These are phyloP conservation scores for Lepidotrigona ventralis DNA, from an alignment of 1,140 invertebrate genomes.

Conservation along the genomic window DNA sequence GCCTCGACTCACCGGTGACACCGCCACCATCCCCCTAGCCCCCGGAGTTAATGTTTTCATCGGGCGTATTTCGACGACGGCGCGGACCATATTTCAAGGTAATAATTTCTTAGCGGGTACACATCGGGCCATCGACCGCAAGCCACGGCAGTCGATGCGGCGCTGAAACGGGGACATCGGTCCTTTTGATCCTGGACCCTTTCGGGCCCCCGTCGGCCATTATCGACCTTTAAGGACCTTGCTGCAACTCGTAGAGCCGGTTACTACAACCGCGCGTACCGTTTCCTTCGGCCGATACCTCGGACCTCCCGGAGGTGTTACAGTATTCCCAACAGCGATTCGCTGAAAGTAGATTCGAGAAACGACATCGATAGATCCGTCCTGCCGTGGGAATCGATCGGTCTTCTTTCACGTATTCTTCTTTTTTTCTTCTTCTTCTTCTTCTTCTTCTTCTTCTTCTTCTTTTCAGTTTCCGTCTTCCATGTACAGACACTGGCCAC, in stretches of 20 bases:
- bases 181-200: slow-evolving; percentile 67
- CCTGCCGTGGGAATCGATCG: slow-evolving; percentile 40
- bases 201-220: slow-evolving; percentile 64
- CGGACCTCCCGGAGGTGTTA: slow-evolving; percentile 63
- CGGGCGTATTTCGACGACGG: slow-evolving; percentile 49
- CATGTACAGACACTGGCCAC: no score
- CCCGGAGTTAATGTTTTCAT: slow-evolving; percentile 62
- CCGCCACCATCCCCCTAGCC: slow-evolving; percentile 14
- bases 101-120: slow-evolving; percentile 59
- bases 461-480: no score
- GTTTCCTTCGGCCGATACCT: slow-evolving; percentile 64
- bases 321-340: slow-evolving; percentile 50
- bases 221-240: slow-evolving; percentile 77
- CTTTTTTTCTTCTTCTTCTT: no score
- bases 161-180: slow-evolving; percentile 70
- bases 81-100: slow-evolving; percentile 58
- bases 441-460: neutral
- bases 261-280: slow-evolving; percentile 72
- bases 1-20: slow-evolving; percentile 21
- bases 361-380: slow-evolving; percentile 43
- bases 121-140: slow-evolving; percentile 49
- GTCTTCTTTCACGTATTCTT: neutral
- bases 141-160: slow-evolving; percentile 40
- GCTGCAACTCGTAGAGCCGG: slow-evolving; percentile 72
- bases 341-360: slow-evolving; percentile 11